Percentiles rank a stretch among this genome's conserved stretches.
Evolutionary conservation across 2,113 vertebrate genomes (phyloP).

Genomic region (Thermophis baileyi): DNA sequence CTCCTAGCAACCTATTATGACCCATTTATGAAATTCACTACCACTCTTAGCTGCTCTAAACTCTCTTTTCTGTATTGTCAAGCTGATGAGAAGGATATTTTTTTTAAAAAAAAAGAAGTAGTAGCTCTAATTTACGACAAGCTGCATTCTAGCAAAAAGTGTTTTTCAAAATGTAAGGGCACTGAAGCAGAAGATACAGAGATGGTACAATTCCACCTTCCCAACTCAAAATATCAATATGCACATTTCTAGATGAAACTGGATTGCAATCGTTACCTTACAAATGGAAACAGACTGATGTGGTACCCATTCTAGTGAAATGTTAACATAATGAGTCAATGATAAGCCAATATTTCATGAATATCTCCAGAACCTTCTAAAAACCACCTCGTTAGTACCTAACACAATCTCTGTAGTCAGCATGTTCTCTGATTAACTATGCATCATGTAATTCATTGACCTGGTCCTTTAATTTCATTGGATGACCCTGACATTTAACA

Average conservation of each 20-base stretch:
- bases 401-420: background rate
- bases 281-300: background rate
- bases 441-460: background rate
- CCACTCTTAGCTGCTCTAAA: constrained; percentile 50
- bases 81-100: constrained; percentile 43
- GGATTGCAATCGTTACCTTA: background rate
- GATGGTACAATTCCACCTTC: constrained; percentile 18
- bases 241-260: background rate
- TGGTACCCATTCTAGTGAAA: background rate
- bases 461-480: background rate
- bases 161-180: constrained; percentile 49
- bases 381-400: background rate
- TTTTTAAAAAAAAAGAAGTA: constrained; percentile 6
- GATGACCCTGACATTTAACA: background rate
- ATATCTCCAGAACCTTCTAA: background rate
- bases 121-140: constrained; percentile 42
- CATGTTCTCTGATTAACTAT: background rate
- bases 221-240: constrained; percentile 29
- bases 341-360: background rate
- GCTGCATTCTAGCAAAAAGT: constrained; percentile 51
- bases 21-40: constrained; percentile 50
- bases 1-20: constrained; percentile 18
- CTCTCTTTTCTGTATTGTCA: constrained; percentile 43
- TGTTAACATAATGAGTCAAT: no score
- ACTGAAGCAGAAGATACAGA: constrained; percentile 3